These are phyloP conservation scores for Anolis carolinensis DNA, from an alignment of 2,113 vertebrate genomes.

Conservation along the genomic window DNA sequence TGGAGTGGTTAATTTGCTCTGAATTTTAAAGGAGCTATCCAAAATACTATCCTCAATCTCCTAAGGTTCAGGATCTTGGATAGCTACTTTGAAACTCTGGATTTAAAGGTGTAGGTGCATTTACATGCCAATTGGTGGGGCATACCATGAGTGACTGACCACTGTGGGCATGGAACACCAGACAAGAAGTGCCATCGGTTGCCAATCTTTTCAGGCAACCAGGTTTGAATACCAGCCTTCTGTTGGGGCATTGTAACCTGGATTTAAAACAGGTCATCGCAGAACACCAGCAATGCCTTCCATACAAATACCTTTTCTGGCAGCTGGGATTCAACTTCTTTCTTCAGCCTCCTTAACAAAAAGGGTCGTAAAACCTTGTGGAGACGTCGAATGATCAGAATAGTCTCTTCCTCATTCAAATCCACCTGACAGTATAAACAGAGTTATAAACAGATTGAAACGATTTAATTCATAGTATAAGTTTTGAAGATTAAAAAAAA, in stretches of 20 bases:
- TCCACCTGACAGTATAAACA: slow-evolving; percentile 82
- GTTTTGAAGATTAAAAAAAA: neutral
- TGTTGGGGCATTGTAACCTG: neutral
- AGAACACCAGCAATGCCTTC: neutral
- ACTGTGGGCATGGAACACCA: too few relatives aligned
- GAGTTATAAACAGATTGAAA: neutral
- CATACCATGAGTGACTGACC: too few relatives aligned
- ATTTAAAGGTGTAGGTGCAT: too few relatives aligned
- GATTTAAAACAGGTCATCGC: neutral
- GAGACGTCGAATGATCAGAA: slow-evolving; percentile 95
- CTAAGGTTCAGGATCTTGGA: too few relatives aligned
- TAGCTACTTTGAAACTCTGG: too few relatives aligned
- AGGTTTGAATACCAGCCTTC: neutral
- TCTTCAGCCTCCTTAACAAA: slow-evolving; percentile 92
- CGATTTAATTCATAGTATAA: neutral
- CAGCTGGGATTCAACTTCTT: slow-evolving; percentile 97
- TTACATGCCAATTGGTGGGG: too few relatives aligned
- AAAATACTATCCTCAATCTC: too few relatives aligned
- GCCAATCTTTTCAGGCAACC: neutral
- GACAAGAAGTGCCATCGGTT: neutral
- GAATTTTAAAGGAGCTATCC: too few relatives aligned
- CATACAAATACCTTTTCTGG: slow-evolving; percentile 90
- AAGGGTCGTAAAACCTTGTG: slow-evolving; percentile 97
- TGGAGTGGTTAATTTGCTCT: too few relatives aligned
- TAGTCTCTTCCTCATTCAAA: slow-evolving; percentile 97